These are phyloP conservation scores for Bombus vancouverensis DNA, from an alignment of 1,140 invertebrate genomes.

Conservation along the genomic window DNA sequence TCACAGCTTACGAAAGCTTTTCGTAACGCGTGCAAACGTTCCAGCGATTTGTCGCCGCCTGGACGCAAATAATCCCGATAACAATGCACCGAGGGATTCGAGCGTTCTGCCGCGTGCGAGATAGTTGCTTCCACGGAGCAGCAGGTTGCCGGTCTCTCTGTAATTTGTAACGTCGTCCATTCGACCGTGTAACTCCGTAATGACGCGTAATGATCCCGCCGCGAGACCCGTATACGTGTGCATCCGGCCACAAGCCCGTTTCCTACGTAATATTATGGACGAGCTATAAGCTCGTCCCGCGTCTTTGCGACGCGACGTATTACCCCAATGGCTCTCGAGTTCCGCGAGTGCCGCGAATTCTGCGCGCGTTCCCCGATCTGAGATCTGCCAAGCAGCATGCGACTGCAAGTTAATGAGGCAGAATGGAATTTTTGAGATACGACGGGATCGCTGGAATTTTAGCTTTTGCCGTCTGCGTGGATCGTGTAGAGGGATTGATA, in stretches of 20 bases:
- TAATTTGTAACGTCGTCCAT: slow-evolving; percentile 71
- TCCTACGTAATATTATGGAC: not conserved
- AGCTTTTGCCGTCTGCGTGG: too few species aligned
- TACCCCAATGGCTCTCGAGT: too few species aligned
- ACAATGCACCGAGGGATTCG: slow-evolving; percentile 44
- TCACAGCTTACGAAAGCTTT: too few species aligned
- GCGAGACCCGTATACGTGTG: slow-evolving; percentile 32
- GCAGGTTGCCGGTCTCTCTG: slow-evolving; percentile 64
- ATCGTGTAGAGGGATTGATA: too few species aligned
- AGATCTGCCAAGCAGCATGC: too few species aligned
- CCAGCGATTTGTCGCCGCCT: too few species aligned
- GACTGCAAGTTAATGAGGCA: too few species aligned
- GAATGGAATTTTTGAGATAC: too few species aligned
- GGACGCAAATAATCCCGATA: slow-evolving; percentile 43
- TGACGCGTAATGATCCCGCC: slow-evolving; percentile 70
- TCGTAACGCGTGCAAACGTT: too few species aligned
- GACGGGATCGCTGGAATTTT: too few species aligned
- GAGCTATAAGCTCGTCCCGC: not conserved
- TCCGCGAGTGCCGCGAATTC: too few species aligned
- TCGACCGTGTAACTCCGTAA: slow-evolving; percentile 72
- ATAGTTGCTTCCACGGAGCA: not conserved
- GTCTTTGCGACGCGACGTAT: not conserved
- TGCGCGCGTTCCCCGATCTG: too few species aligned
- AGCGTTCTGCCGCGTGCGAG: not conserved
- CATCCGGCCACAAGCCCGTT: not conserved